These are phyloP conservation scores for Cuniculus paca DNA, from an alignment of 2,797 vertebrate genomes.

Conservation along the genomic window DNA sequence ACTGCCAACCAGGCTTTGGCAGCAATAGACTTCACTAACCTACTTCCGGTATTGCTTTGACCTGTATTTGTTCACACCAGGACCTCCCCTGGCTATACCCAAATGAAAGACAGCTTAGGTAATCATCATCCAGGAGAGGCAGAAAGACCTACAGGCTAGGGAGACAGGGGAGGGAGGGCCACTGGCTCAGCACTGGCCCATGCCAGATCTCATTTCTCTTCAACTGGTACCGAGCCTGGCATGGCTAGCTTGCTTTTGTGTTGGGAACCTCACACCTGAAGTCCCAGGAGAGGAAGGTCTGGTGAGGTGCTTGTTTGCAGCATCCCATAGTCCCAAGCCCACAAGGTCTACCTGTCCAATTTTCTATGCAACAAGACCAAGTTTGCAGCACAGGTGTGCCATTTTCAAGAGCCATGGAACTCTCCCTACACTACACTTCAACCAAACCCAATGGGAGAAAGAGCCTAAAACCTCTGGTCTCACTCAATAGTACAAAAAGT, in stretches of 20 bases:
- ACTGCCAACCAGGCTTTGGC: not conserved
- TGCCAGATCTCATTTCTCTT: not conserved
- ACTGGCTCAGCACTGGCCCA: not conserved
- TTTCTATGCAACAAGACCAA: not conserved
- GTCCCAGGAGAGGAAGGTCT: not conserved
- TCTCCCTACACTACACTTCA: too few relatives aligned
- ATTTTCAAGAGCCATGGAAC: not conserved
- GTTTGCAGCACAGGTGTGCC: not conserved
- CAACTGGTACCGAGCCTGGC: not conserved
- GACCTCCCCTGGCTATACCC: not conserved
- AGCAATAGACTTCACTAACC: not conserved
- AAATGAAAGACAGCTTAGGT: not conserved
- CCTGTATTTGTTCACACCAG: not conserved
- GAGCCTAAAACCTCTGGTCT: not conserved
- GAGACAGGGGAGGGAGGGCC: too few relatives aligned
- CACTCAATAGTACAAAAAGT: slow-evolving; percentile 71
- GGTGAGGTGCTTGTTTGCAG: not conserved
- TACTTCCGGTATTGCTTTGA: not conserved
- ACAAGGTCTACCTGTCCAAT: not conserved
- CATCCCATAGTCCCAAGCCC: not conserved
- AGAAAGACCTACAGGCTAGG: not conserved
- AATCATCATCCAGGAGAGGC: not conserved
- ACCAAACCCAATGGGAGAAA: not conserved
- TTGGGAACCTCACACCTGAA: not conserved
- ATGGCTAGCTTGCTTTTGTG: not conserved